Conservation (phyloP, 2,888 invertebrate species). For the Lacanobia oleracea region DNA sequence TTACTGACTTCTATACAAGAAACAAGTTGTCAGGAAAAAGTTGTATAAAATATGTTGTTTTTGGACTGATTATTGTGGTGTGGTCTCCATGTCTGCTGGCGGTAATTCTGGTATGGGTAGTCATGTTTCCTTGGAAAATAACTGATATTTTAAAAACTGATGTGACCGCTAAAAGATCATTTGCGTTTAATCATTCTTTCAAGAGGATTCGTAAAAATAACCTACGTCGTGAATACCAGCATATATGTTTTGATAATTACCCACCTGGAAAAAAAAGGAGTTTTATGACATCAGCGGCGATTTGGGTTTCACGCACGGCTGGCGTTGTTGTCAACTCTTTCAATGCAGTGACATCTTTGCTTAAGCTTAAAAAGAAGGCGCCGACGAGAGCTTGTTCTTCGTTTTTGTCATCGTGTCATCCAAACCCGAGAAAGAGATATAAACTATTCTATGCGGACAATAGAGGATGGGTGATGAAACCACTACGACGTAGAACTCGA, state of each 20-base stretch:
- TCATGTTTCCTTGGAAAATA: constrained; percentile 70
- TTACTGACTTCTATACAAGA: constrained; percentile 19
- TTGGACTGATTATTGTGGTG: constrained; percentile 67
- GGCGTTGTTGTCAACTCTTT: constrained; percentile 36
- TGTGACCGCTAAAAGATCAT: constrained; percentile 18
- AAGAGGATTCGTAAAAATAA: constrained; percentile 26
- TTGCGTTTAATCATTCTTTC: constrained; percentile 8
- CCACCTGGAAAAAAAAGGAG: constrained; percentile 28
- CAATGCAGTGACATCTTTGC: constrained; percentile 42
- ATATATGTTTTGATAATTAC: constrained; percentile 24
- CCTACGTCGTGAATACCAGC: constrained; percentile 29
- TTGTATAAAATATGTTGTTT: constrained; percentile 64
- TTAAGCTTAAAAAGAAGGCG: constrained; percentile 42
- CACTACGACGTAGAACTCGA: constrained; percentile 44
- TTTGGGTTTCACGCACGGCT: constrained; percentile 55
- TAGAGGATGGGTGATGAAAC: constrained; percentile 77
- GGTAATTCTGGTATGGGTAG: constrained; percentile 68
- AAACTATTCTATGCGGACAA: constrained; percentile 65
- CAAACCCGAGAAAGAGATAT: constrained; percentile 70
- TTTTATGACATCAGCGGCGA: constrained; percentile 31
- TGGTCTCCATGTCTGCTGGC: constrained; percentile 77
- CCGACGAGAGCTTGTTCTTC: constrained; percentile 19
- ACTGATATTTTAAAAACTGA: constrained; percentile 27
- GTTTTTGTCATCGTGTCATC: constrained; percentile 43
- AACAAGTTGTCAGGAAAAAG: constrained; percentile 34